A percentile compares a stretch with the other conserved stretches of the same genome.
Conservation (phyloP, 2,113 vertebrate species). For the Eretmochelys imbricata region DNA sequence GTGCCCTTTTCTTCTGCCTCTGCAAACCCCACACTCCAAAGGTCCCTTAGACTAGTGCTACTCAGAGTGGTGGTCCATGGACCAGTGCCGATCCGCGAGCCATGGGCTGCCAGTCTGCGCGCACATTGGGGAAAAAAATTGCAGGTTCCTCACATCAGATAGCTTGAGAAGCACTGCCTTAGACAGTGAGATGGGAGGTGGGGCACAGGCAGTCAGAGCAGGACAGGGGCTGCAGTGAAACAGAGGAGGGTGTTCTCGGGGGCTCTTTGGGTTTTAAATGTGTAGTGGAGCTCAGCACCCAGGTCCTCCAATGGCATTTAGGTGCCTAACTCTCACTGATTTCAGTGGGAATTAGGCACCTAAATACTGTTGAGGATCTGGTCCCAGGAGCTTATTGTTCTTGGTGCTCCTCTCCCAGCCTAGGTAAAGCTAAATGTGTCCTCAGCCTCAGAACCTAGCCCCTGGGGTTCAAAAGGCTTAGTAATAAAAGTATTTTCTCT, state of each 20-base stretch:
- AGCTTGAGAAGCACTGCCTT: background rate
- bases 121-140: too few relatives aligned
- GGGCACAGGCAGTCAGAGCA: background rate
- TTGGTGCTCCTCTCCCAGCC: background rate
- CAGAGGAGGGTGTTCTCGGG: background rate
- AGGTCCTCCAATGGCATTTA: background rate
- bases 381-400: background rate
- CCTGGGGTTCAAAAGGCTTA: background rate
- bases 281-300: background rate
- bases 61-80: too few relatives aligned
- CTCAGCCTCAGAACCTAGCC: background rate
- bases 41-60: background rate
- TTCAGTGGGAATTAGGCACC: background rate
- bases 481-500: background rate
- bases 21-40: background rate
- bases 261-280: background rate
- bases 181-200: accelerated
- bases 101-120: too few relatives aligned
- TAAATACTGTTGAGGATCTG: background rate
- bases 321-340: too few relatives aligned
- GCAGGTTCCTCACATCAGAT: too few relatives aligned
- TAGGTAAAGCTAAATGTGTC: background rate
- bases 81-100: too few relatives aligned
- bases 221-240: background rate
- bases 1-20: background rate